Evolutionary conservation across 1,140 invertebrate genomes (phyloP).

Genomic region (Cotesia vestalis): DNA sequence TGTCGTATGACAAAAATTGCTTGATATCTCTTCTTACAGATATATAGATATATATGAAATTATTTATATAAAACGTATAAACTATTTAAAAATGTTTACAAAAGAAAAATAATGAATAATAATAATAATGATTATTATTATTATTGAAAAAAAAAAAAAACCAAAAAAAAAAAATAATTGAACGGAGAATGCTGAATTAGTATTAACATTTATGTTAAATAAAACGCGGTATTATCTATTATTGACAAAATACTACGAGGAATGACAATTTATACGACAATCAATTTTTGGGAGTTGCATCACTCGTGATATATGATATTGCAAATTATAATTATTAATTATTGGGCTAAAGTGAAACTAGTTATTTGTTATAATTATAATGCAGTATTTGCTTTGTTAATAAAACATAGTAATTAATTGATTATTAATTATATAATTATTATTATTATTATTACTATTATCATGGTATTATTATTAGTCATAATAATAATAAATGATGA

Average conservation of each 20-base stretch:
- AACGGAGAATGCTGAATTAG: background rate
- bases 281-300: conserved; percentile 36
- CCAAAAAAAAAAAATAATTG: too few species aligned
- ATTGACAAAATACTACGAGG: background rate
- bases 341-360: conserved; percentile 23
- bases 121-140: too few species aligned
- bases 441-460: too few species aligned
- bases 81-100: too few species aligned
- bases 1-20: conserved; percentile 6
- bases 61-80: too few species aligned
- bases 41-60: too few species aligned
- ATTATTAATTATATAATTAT: conserved; percentile 7
- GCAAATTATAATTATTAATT: conserved; percentile 15
- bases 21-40: too few species aligned
- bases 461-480: too few species aligned
- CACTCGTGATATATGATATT: conserved; percentile 33
- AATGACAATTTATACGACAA: conserved; percentile 39
- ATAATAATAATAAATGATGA: background rate
- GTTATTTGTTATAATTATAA: conserved; percentile 39
- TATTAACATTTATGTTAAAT: background rate
- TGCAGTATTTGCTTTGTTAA: conserved; percentile 41
- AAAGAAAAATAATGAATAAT: too few species aligned
- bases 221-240: too few species aligned
- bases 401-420: too few species aligned
- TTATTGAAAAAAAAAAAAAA: too few species aligned